Percentiles rank a stretch among this genome's conserved stretches.
phyloP scores from a whole-genome alignment of 1,140 invertebrate genomes.

The Probaryconus sp. region DNA sequence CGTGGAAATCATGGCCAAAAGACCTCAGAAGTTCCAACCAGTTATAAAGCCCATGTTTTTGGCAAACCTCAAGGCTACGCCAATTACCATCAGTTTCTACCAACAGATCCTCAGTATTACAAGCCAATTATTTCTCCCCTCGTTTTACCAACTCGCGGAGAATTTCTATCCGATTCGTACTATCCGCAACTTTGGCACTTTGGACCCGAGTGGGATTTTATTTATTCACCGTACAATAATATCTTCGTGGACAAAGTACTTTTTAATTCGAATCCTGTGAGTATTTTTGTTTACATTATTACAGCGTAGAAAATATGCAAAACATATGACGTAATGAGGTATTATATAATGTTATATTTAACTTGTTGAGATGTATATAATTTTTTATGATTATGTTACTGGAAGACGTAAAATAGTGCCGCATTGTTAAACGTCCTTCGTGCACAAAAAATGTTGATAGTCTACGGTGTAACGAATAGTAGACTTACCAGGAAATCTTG shows the following conservation, averaged over 20 bases:
- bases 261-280: constrained; percentile 67
- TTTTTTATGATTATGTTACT: too few species aligned
- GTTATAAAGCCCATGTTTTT: constrained; percentile 47
- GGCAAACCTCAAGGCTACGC: constrained; percentile 58
- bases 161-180: constrained; percentile 43
- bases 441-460: too few species aligned
- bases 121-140: constrained; percentile 66
- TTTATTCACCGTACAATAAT: constrained; percentile 60
- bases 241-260: constrained; percentile 58
- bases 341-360: background rate
- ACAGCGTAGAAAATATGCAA: too few species aligned
- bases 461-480: too few species aligned
- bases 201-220: constrained; percentile 63
- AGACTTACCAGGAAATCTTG: too few species aligned
- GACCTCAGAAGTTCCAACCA: constrained; percentile 10
- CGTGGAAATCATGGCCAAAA: constrained; percentile 14
- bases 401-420: too few species aligned
- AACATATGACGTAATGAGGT: background rate
- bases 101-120: constrained; percentile 50
- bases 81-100: constrained; percentile 55
- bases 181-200: constrained; percentile 58
- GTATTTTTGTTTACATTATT: constrained; percentile 22
- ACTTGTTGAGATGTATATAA: too few species aligned
- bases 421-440: too few species aligned
- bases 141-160: constrained; percentile 57